Evolutionary conservation across 1,140 invertebrate species (phyloP), one percentile per base, ranked within the genome.

Genomic region (Bombus superbus): DNA sequence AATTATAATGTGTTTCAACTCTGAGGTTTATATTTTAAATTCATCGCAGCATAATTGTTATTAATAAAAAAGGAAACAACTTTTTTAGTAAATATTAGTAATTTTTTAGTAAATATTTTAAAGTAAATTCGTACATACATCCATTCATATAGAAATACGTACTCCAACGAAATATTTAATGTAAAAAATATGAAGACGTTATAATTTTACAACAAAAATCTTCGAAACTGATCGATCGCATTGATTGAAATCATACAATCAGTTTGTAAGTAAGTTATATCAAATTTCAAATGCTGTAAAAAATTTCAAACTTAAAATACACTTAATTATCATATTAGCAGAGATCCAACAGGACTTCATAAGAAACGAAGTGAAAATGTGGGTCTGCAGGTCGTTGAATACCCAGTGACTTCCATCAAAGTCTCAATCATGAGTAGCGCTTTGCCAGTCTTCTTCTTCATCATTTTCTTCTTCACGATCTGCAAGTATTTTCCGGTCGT

Each of bases 331-430:
- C 15, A 38, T 10, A 25, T 6, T 40, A 3, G 13, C 6, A 77
- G 8, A 32, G 73, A 77, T 42, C 32, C 28, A 28, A 69, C 35
- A 38, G 8, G 9, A 38, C 15, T 22, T 40, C 18, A 57, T 32
- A 40, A 32, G 66, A 57, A 68, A 62, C 28, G 4, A 64, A 75
- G 84, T 64, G 86, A 86, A 90, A 90, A 94, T 94, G 89, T 94
- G 89, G 93, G 94, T 94, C 93, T 94, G 89, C 91, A 74, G 94
- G 94, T 93, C 93, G 88, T 86, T 76, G 86, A 89, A 90, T 86
- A 88, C 69, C 69, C 80, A 71, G 83, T 86, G 86, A 86, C 76
- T 80, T 89, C 86, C 71, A 86, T 90, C 87, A 35, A 80, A 84
- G 81, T 76, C 74, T 76, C 71, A 72, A 76, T 86, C 84, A 59